Evolutionary conservation across 2,888 invertebrate species (phyloP), one percentile per base, ranked within the genome.

Genomic region (Amiota mariae): DNA sequence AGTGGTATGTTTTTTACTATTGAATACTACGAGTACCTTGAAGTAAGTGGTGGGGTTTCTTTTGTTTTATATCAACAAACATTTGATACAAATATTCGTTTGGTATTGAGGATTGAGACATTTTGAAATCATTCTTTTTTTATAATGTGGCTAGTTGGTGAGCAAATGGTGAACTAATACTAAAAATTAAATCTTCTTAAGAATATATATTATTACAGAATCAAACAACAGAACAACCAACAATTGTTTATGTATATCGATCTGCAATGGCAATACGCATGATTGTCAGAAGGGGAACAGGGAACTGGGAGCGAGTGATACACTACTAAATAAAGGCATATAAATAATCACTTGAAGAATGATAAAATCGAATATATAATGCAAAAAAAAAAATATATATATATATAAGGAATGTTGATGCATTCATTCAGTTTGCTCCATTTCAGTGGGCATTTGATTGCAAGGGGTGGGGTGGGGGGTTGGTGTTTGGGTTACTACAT

Each of bases 31-130:
- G 6, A 36, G 36, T 36, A 36, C 6, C 36, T 36, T 36, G 36
- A 6, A 36, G 36, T 36, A 36, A 36, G 36, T 36, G 36, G 36
- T 36, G 54, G n/a, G n/a, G 3, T 3, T 51, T 51, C 6, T 51
- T 51, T n/a, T 51, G 1, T 51, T n/a, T 51, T 51, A 11, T n/a
- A 9, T 11, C 11, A 63, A 77, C 79, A 87, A 87, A 87, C 80
- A 85, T 88, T 87, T 87, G 88, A 88, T 87, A 86, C 87, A 88
- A 87, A 87, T 78, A 87, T 87, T 83, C 80, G 84, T 73, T 73
- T 72, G 77, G 73, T 54, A 24, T 24, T 24, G 24, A 24, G n/a
- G n/a, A n/a, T n/a, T n/a, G n/a, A n/a, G 18, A 59, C 9, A n/a
- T 24, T 46, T 59, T 20, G 12, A 59, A 59, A 59, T 20, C 18